Base-by-base conservation (phyloP, 2,113 vertebrate species). In the Pantherophis guttatus region DNA sequence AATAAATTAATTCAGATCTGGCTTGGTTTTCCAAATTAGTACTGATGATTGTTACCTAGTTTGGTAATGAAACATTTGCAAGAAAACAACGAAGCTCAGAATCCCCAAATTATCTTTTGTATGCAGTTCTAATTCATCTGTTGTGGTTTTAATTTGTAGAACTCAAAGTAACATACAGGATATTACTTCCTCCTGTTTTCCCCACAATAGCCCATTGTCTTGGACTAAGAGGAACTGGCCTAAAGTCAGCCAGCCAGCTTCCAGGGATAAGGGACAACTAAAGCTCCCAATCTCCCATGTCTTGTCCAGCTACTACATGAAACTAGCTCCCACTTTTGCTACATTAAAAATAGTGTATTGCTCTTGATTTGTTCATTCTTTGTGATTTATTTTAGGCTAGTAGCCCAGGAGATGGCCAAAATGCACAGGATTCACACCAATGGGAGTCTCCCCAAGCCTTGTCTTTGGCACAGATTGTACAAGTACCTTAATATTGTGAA, bases 401-500 rank as follows among this genome's bases (percentile, higher is more conserved):
- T 99, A 89, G 98, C 99, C 89, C 96, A 97, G 95, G 99, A 99
- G 97, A 98, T 99, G 99, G 99, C 99, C 50, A 98, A 98, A 89
- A 98, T 99, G 88, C 99, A 99, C 0, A 97, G 98, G 95, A 99
- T 99, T 97, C 99, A 99, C 0, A 98, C 98, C 90, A 99, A 99
- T 0, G 99, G 99, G 96, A 99, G 98, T 97, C 97, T 99, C 57
- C 98, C 99, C 93, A 98, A 98, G 97, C 98, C 99, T 94, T 98
- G 98, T 95, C 98, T 99, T 58, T 99, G 99, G 99, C 98, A 99
- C 96, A 99, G 99, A 97, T 98, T 99, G 97, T 97, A 97, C 87
- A 98, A 98, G 93, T 99, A 99, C 96, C 98, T 99, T 97, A 97
- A 98, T n/a, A 98, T 99, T 0, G 98, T 99, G 96, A 98, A 98